phyloP scores from a whole-genome alignment of 2,797 vertebrate species.

The Pipistrellus kuhlii region DNA sequence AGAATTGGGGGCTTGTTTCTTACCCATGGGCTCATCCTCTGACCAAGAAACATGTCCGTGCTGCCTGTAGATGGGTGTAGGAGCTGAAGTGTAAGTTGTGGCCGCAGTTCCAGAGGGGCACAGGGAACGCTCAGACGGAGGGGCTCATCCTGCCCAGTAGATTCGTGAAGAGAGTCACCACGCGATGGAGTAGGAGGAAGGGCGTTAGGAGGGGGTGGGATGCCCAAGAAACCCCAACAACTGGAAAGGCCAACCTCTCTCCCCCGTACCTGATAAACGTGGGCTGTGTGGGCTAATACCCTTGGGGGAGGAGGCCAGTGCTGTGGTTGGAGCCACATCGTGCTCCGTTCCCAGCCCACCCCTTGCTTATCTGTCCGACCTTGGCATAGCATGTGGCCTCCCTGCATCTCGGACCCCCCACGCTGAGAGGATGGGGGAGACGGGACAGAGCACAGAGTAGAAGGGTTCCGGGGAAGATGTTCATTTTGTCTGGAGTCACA shows the following conservation, averaged over 20 bases:
- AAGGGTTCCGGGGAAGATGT: background rate
- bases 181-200: background rate
- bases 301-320: background rate
- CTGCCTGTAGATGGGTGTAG: background rate
- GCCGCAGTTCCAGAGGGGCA: background rate
- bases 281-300: background rate
- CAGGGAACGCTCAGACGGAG: background rate
- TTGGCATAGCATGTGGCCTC: background rate
- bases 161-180: background rate
- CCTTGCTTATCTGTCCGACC: background rate
- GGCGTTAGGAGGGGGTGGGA: background rate
- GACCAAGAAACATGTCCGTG: background rate
- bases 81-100: rapidly evolving
- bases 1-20: background rate
- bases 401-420: background rate
- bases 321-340: background rate
- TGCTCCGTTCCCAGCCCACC: background rate
- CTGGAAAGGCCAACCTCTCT: background rate
- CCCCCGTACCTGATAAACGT: background rate
- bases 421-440: background rate
- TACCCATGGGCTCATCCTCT: background rate
- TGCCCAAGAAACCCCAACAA: too few species aligned
- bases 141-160: background rate
- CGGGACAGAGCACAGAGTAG: too few species aligned
- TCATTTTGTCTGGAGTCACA: background rate